Base-by-base conservation (phyloP, 2,888 invertebrate genomes). In the Suillia variegata region DNA sequence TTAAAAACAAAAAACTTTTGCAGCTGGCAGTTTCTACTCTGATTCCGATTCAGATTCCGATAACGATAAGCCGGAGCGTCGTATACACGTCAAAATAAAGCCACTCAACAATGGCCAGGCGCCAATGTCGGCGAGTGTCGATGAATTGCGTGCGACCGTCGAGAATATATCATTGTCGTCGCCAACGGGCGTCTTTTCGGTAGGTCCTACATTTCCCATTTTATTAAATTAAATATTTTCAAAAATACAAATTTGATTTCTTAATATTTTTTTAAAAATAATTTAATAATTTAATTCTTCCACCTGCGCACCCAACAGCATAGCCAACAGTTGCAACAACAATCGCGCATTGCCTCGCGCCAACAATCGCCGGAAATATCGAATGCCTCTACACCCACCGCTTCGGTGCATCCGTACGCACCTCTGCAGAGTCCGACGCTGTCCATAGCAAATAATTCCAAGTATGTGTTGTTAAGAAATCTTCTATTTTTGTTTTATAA, bases 11-110 rank as follows among this genome's bases (percentile, higher is more conserved):
- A 17, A n/a, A 42, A 12, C 10, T 5, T 1, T 38, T 45, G 48
- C 62, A 78, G 76, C 75, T 65, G 91, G 90, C 49, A 92, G 90
- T 81, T 95, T 94, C 76, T 94, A 95, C 80, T 95, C 96, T 5
- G 92, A 91, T 72, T 92, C 95, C 17, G 96, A 90, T 73, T 86
- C 88, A 49, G 90, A 96, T 79, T 94, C 96, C 57, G 94, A 94
- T 84, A 87, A 94, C 72, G 94, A 94, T 75, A 94, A 94, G 73
- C 87, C 89, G 55, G 93, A 93, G 73, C 88, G 89, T 68, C 95
- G 95, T 82, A 93, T 97, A 68, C 93, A 93, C 77, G 95, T 97
- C 2, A 94, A 96, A 85, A 97, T 97, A 62, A 96, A 96, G 82
- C 97, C 97, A 1, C 85, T 96, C 52, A 94, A 91, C 77, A 96